Conservation (phyloP, 1,140 invertebrate genomes). For the Euglossa dilemma region DNA sequence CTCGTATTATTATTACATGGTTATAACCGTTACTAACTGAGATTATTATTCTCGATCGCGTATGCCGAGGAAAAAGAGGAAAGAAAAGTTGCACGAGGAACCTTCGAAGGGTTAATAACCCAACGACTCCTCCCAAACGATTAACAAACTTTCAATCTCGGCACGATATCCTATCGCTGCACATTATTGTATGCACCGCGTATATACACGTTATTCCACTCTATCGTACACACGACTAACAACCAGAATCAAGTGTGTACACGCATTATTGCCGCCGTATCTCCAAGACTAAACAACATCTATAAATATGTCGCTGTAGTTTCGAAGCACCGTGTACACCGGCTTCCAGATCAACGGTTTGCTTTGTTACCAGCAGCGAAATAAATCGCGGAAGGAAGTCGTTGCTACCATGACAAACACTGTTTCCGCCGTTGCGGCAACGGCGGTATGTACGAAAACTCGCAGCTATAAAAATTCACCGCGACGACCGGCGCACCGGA, state of each 20-base stretch:
- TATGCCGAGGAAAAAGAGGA: neutral
- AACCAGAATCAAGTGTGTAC: neutral
- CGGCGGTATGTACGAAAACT: conserved; percentile 40
- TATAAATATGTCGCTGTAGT: conserved; percentile 16
- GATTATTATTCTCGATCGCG: neutral
- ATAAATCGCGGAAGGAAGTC: conserved; percentile 64
- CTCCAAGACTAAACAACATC: neutral
- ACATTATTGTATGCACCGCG: too few relatives aligned
- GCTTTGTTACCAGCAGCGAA: conserved; percentile 30
- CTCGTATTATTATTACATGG: too few relatives aligned
- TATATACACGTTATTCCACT: too few relatives aligned
- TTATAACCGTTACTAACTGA: too few relatives aligned
- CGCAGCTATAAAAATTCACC: conserved; percentile 53
- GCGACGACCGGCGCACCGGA: conserved; percentile 44
- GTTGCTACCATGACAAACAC: conserved; percentile 49
- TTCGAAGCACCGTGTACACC: neutral
- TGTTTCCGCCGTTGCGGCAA: conserved; percentile 49
- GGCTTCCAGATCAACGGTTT: neutral
- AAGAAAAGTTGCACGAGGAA: neutral
- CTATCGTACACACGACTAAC: neutral
- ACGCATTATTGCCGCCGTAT: neutral
- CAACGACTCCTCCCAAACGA: neutral
- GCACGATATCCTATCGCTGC: neutral
- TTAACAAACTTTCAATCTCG: neutral
- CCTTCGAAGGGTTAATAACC: neutral